Conservation (phyloP, 1,140 invertebrate species). For the Micrasema minimum region DNA sequence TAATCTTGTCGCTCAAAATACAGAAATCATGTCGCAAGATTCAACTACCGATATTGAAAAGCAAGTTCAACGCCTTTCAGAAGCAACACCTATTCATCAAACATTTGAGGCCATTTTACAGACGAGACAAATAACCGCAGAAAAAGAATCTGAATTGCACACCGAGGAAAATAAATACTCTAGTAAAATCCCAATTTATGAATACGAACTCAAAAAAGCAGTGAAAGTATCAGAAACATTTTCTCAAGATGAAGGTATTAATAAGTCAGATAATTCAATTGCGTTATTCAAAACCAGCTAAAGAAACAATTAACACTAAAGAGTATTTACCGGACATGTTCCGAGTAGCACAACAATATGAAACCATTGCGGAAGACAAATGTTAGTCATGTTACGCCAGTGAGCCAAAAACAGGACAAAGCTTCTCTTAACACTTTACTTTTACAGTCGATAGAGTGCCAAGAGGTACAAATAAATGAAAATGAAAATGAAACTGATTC, state of each 20-base stretch:
- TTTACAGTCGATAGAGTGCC: conserved; percentile 39
- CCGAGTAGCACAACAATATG: conserved; percentile 55
- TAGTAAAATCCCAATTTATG: conserved; percentile 28
- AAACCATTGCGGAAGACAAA: conserved; percentile 54
- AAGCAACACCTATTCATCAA: conserved; percentile 34
- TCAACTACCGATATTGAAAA: conserved; percentile 38
- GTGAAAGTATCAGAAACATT: conserved; percentile 48
- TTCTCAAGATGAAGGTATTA: conserved; percentile 40
- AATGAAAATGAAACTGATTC: conserved; percentile 36
- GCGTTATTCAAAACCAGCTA: conserved; percentile 27
- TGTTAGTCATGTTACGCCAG: conserved; percentile 45
- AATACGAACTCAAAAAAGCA: conserved; percentile 46
- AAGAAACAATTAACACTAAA: conserved; percentile 23
- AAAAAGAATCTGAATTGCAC: conserved; percentile 42
- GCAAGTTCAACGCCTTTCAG: conserved; percentile 16
- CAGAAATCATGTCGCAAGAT: conserved; percentile 43
- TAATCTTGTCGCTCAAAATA: conserved; percentile 45
- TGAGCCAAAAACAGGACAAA: conserved; percentile 8
- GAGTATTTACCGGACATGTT: conserved; percentile 37
- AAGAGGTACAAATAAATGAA: conserved; percentile 46
- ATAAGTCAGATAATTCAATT: conserved; percentile 33
- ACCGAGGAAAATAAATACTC: conserved; percentile 4
- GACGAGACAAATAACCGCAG: conserved; percentile 36
- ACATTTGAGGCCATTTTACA: conserved; percentile 41
- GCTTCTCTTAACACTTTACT: conserved; percentile 41